phyloP scores from a whole-genome alignment of 1,140 invertebrate genomes.

The Bombus sylvicola region DNA sequence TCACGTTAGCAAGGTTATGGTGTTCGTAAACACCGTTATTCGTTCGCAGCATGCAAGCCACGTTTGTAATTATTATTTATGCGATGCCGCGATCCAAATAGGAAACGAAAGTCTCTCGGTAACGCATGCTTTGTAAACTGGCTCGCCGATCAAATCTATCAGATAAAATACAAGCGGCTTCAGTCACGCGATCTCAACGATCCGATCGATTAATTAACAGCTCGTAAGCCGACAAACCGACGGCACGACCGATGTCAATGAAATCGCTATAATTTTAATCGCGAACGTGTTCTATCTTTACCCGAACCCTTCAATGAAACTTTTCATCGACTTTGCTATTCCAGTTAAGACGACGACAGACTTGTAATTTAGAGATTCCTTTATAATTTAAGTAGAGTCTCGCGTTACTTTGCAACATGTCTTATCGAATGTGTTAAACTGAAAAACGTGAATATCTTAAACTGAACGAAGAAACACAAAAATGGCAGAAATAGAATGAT shows the following conservation, averaged over 20 bases:
- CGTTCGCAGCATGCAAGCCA: constrained; percentile 37
- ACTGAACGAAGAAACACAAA: no score
- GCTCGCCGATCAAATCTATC: neutral
- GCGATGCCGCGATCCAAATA: constrained; percentile 13
- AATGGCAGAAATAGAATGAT: no score
- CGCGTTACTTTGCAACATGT: no score
- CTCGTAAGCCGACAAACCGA: neutral
- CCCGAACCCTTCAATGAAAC: neutral
- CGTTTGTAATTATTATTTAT: constrained; percentile 31
- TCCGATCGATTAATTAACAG: neutral
- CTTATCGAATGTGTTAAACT: no score
- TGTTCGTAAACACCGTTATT: constrained; percentile 57
- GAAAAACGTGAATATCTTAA: no score
- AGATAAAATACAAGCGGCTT: neutral
- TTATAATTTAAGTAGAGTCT: neutral
- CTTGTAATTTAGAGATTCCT: neutral
- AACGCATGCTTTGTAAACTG: neutral
- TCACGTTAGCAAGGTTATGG: constrained; percentile 45
- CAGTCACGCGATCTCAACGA: neutral
- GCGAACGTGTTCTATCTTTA: neutral
- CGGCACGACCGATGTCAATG: neutral
- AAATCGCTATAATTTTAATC: neutral
- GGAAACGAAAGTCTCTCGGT: constrained; percentile 44
- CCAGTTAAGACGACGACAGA: neutral
- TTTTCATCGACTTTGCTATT: neutral